Evolutionary conservation across 2,888 invertebrate species (phyloP).

Genomic region (Apotomis capreana): DNA sequence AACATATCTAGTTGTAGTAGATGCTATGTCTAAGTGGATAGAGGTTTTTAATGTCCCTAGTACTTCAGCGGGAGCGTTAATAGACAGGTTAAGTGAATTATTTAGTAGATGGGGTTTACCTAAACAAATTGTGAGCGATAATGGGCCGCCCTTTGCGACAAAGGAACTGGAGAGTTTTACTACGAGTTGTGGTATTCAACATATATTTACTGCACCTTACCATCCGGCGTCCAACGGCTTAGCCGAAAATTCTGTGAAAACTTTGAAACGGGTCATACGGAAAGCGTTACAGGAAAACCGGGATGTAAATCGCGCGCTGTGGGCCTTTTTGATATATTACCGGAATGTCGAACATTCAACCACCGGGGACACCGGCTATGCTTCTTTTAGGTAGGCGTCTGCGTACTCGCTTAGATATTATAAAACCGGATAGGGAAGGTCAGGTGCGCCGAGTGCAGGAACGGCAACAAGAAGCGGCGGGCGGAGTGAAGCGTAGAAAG

Average conservation of each 20-base stretch:
- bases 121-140: background rate
- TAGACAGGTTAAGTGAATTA: background rate
- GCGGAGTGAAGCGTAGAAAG: conserved; percentile 1
- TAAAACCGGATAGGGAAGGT: conserved; percentile 36
- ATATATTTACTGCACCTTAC: background rate
- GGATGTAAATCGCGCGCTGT: conserved; percentile 15
- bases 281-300: conserved; percentile 1
- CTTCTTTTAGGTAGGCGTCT: conserved; percentile 39
- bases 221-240: background rate
- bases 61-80: too few species aligned
- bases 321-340: conserved; percentile 42
- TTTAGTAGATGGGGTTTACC: conserved; percentile 1
- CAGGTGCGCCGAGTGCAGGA: conserved; percentile 19
- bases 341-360: conserved; percentile 43
- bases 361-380: conserved; percentile 43
- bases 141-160: background rate
- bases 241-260: too few species aligned
- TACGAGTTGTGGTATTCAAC: background rate
- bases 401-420: conserved; percentile 39
- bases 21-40: background rate
- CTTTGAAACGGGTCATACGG: too few species aligned
- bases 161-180: background rate
- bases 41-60: background rate
- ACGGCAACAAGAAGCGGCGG: conserved; percentile 16
- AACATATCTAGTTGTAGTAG: background rate